Conservation (phyloP, 2,797 vertebrate species). For the Melanotaenia trifasciata region DNA sequence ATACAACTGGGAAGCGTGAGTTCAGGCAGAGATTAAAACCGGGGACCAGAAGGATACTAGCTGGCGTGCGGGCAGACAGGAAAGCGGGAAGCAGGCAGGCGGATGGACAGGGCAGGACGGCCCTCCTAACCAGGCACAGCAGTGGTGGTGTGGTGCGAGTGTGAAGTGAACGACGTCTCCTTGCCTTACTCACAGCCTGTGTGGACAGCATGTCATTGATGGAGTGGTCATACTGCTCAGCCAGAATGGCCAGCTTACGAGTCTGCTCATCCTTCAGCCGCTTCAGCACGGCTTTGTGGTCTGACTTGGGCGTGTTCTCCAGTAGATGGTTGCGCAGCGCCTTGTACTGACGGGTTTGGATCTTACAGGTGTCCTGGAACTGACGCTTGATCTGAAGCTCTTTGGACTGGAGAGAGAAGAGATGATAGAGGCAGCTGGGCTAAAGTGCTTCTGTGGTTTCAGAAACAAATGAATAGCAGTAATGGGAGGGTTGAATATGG, state of each 20-base stretch:
- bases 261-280: slow-evolving; percentile 95
- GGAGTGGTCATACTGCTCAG: slow-evolving; percentile 96
- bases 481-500: neutral
- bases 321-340: slow-evolving; percentile 92
- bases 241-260: slow-evolving; percentile 93
- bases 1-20: slow-evolving; percentile 4
- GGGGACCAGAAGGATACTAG: slow-evolving; percentile 34
- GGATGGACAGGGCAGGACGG: neutral
- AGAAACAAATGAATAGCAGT: neutral
- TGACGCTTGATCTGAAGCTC: slow-evolving; percentile 96
- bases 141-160: slow-evolving; percentile 64
- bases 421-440: slow-evolving; percentile 62
- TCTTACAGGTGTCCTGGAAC: slow-evolving; percentile 97
- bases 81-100: slow-evolving; percentile 15
- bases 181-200: slow-evolving; percentile 90
- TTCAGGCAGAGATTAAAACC: slow-evolving; percentile 20
- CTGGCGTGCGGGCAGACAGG: slow-evolving; percentile 10
- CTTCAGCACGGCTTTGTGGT: slow-evolving; percentile 94
- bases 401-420: slow-evolving; percentile 86
- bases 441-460: slow-evolving; percentile 46
- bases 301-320: slow-evolving; percentile 93
- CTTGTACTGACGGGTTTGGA: slow-evolving; percentile 95
- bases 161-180: slow-evolving; percentile 62
- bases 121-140: slow-evolving; percentile 39
- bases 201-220: slow-evolving; percentile 97